Evolutionary conservation across 2,113 vertebrate genomes (phyloP).

Genomic region (Pelobates fuscus): DNA sequence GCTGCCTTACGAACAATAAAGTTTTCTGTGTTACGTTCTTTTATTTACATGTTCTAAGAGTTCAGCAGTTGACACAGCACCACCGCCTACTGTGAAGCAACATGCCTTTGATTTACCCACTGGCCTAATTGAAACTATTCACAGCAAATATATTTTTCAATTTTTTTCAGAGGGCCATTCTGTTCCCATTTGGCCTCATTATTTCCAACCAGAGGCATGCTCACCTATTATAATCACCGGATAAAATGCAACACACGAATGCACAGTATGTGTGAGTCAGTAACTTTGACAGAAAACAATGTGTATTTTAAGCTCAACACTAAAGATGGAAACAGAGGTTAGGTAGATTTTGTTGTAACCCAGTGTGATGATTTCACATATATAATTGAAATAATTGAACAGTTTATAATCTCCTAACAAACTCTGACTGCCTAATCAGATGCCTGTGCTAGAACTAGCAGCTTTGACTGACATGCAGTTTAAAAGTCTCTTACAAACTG

Average conservation of each 20-base stretch:
- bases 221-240: conserved; percentile 49
- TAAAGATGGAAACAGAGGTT: conserved; percentile 29
- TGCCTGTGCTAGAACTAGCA: conserved; percentile 3
- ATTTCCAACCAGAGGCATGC: conserved; percentile 44
- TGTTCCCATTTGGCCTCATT: conserved; percentile 50
- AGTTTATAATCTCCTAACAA: conserved; percentile 38
- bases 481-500: conserved; percentile 22
- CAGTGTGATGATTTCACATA: conserved; percentile 19
- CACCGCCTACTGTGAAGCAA: conserved; percentile 38
- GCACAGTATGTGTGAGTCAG: conserved; percentile 34
- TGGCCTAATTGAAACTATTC: conserved; percentile 47
- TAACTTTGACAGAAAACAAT: conserved; percentile 26
- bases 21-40: conserved; percentile 9
- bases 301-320: conserved; percentile 35
- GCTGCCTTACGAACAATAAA: conserved; percentile 18
- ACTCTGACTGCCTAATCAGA: conserved; percentile 25
- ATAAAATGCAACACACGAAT: conserved; percentile 28
- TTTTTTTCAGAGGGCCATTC: conserved; percentile 36
- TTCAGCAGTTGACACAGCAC: conserved; percentile 28
- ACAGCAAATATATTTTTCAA: conserved; percentile 36
- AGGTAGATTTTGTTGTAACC: conserved; percentile 3
- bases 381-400: conserved; percentile 40
- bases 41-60: conserved; percentile 40
- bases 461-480: conserved; percentile 30
- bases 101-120: conserved; percentile 40